Conservation (phyloP, 2,113 vertebrate species). For the Cygnus atratus region DNA sequence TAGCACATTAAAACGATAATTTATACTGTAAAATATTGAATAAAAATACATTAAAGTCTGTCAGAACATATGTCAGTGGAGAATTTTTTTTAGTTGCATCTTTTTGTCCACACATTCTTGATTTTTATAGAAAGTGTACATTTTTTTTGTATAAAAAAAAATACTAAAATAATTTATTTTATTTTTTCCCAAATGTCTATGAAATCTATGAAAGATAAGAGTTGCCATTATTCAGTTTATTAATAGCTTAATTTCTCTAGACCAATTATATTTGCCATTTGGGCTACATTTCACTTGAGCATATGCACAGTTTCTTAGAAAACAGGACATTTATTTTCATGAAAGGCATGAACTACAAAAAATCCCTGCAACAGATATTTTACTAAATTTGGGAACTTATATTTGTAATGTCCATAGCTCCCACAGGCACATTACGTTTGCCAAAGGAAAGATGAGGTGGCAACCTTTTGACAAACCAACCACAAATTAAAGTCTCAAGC, state of each 20-base stretch:
- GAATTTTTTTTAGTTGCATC: not conserved
- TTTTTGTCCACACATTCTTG: not conserved
- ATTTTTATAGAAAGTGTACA: not conserved
- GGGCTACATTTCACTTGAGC: not conserved
- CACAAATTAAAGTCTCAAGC: not conserved
- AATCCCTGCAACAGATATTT: not conserved
- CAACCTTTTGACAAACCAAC: not conserved
- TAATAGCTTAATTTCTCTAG: not conserved
- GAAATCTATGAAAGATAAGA: not conserved
- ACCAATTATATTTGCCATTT: not conserved
- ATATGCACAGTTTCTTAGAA: not conserved
- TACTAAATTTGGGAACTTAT: not conserved
- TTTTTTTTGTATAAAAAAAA: not conserved
- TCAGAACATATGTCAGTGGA: not conserved
- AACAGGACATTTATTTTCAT: not conserved
- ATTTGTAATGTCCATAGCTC: not conserved
- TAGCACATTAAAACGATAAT: not conserved
- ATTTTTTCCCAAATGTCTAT: not conserved
- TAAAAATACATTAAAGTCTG: not conserved
- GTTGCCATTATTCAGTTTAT: not conserved
- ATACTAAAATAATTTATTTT: fast-evolving
- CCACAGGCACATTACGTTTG: not conserved
- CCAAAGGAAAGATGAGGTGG: not conserved
- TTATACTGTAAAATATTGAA: not conserved
- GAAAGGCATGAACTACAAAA: not conserved